Conservation (phyloP, 2,113 vertebrate species). For the Brienomyrus brachyistius region DNA sequence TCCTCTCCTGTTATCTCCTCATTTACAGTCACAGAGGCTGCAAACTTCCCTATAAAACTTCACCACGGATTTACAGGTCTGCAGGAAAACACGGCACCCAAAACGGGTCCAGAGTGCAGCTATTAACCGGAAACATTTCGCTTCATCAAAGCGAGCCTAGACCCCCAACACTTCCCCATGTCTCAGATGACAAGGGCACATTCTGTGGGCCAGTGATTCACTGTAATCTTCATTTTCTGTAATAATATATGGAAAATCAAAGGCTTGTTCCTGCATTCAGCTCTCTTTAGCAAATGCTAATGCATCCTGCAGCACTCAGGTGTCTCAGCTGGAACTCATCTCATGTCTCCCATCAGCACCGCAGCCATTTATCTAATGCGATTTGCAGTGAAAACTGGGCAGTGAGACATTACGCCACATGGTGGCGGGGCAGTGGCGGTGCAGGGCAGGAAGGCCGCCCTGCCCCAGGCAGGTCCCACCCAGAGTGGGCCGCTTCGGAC, state of each 20-base stretch:
- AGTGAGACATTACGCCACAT: not conserved
- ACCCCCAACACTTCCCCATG: not conserved
- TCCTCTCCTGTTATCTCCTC: not conserved
- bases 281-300: not conserved
- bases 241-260: not conserved
- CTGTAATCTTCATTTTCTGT: not conserved
- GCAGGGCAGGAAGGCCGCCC: not conserved
- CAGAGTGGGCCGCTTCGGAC: not conserved
- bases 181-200: not conserved
- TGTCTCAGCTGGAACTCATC: not conserved
- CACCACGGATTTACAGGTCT: not conserved
- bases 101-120: not conserved
- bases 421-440: not conserved
- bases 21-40: not conserved
- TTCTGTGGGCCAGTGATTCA: not conserved
- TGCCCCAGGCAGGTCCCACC: not conserved
- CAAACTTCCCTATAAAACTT: not conserved
- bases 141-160: not conserved
- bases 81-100: not conserved
- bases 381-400: conserved; percentile 6
- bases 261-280: not conserved
- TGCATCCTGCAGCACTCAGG: not conserved
- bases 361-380: not conserved
- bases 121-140: not conserved
- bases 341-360: not conserved